Conservation (phyloP, 1,140 invertebrate genomes). For the Calycopis cecrops region DNA sequence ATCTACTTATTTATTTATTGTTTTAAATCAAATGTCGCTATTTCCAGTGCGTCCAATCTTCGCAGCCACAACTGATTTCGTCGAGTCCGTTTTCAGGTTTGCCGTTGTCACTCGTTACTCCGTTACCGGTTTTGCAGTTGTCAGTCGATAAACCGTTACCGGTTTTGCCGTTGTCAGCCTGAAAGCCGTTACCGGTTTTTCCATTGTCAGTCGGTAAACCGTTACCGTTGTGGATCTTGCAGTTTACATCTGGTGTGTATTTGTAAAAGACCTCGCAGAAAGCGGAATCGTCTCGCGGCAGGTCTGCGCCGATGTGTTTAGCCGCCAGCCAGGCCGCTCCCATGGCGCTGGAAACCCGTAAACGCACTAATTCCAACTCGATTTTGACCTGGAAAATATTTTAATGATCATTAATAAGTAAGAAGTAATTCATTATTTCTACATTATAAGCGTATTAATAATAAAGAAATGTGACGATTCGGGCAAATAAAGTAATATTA, state of each 20-base stretch:
- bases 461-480: too few relatives aligned
- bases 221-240: conserved; percentile 27
- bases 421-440: too few relatives aligned
- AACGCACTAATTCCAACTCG: conserved; percentile 49
- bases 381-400: conserved; percentile 42
- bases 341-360: conserved; percentile 59
- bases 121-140: too few relatives aligned
- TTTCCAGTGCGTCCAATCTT: conserved; percentile 26
- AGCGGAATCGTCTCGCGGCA: conserved; percentile 52
- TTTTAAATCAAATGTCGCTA: neutral
- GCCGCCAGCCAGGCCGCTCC: conserved; percentile 63
- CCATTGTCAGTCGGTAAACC: too few relatives aligned
- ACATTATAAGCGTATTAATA: too few relatives aligned
- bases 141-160: too few relatives aligned
- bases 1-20: neutral
- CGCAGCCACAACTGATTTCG: conserved; percentile 32
- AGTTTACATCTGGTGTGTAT: conserved; percentile 36
- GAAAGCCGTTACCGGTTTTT: conserved; percentile 23
- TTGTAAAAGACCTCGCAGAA: conserved; percentile 60
- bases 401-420: too few relatives aligned
- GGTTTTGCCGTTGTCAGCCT: too few relatives aligned
- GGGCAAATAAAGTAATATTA: too few relatives aligned
- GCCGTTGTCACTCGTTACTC: too few relatives aligned
- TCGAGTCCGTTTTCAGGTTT: conserved; percentile 6
- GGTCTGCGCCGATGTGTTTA: conserved; percentile 41